These are phyloP conservation scores for Psilanteris sp. DNA, from an alignment of 1,140 invertebrate genomes.

Conservation along the genomic window DNA sequence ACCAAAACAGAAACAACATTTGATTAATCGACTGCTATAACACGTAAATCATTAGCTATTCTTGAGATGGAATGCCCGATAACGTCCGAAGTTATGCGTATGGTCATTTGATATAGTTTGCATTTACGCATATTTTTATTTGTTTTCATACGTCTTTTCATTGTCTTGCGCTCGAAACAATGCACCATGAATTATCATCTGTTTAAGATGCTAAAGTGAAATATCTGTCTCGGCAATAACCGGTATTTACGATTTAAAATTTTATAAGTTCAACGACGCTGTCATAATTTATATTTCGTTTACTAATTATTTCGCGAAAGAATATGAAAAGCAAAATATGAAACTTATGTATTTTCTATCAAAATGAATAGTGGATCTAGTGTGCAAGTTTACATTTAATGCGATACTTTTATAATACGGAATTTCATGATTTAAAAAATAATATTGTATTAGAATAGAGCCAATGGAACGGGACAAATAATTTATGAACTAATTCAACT, in stretches of 20 bases:
- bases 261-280: background rate
- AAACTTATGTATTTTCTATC: no score
- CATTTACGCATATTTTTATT: slow-evolving; percentile 35
- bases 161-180: slow-evolving; percentile 24
- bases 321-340: no score
- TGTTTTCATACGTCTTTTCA: slow-evolving; percentile 36
- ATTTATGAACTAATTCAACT: no score
- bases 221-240: slow-evolving; percentile 13
- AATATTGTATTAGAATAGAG: no score
- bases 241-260: slow-evolving; percentile 10
- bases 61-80: slow-evolving; percentile 42
- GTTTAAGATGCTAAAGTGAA: slow-evolving; percentile 24
- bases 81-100: slow-evolving; percentile 25
- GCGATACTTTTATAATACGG: no score
- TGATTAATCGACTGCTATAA: slow-evolving; percentile 48
- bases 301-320: no score
- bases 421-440: no score
- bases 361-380: no score
- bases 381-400: no score
- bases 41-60: slow-evolving; percentile 53
- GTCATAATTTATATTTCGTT: no score
- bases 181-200: slow-evolving; percentile 31
- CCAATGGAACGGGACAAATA: no score
- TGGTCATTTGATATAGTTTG: slow-evolving; percentile 56
- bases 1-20: slow-evolving; percentile 42